Evolutionary conservation across 1,140 invertebrate genomes (phyloP).

Genomic region (Monochamus saltuarius): DNA sequence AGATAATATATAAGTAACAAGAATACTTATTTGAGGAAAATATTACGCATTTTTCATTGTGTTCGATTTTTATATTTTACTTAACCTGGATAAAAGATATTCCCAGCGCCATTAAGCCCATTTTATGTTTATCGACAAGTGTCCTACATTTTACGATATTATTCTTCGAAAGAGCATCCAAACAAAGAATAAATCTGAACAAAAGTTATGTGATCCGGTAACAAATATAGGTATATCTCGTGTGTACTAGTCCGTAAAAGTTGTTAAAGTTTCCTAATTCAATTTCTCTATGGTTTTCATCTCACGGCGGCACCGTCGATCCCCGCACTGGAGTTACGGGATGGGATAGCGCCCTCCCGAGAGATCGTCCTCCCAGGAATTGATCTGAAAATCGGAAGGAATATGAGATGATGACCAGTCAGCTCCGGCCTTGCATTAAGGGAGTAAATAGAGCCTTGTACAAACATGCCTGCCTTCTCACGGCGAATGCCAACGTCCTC

Average conservation of each 20-base stretch:
- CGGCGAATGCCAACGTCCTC: too few species aligned
- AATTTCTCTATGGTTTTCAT: constrained; percentile 37
- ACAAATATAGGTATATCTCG: constrained; percentile 15
- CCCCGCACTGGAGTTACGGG: constrained; percentile 13
- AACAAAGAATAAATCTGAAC: constrained; percentile 9
- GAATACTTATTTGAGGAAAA: too few species aligned
- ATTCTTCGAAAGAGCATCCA: neutral
- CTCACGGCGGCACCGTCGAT: constrained; percentile 31
- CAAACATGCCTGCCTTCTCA: neutral
- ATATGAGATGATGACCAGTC: constrained; percentile 32
- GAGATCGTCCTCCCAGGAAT: constrained; percentile 25
- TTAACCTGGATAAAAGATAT: too few species aligned
- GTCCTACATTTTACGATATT: too few species aligned
- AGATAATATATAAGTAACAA: too few species aligned
- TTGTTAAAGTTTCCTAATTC: constrained; percentile 35
- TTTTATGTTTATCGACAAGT: too few species aligned
- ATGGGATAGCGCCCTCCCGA: constrained; percentile 10
- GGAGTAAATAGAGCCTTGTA: constrained; percentile 18
- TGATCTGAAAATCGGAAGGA: constrained; percentile 32
- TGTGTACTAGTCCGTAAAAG: constrained; percentile 22
- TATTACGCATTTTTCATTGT: too few species aligned
- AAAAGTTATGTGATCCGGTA: constrained; percentile 6
- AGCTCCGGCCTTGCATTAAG: constrained; percentile 25
- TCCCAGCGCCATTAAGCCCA: too few species aligned
- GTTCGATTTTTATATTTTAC: too few species aligned